Evolutionary conservation across 2,888 invertebrate species (phyloP).

Genomic region (Acrocera orbiculus): DNA sequence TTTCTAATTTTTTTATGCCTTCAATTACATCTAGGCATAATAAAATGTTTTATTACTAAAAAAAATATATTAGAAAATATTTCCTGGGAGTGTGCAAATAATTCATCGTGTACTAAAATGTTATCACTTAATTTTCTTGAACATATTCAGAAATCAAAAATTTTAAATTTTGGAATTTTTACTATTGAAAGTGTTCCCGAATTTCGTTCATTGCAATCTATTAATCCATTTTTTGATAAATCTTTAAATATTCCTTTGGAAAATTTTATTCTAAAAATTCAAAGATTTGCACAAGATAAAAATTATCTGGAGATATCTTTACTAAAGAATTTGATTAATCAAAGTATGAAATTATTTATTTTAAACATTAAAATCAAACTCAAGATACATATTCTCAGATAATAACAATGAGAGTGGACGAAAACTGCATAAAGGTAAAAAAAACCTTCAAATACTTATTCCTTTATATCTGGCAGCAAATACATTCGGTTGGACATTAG

Average conservation of each 20-base stretch:
- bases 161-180: slow-evolving; percentile 37
- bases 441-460: slow-evolving; percentile 43
- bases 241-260: slow-evolving; percentile 28
- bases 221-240: slow-evolving; percentile 26
- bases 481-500: slow-evolving; percentile 42
- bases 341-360: slow-evolving; percentile 35
- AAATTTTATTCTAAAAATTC: slow-evolving; percentile 28
- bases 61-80: slow-evolving; percentile 22
- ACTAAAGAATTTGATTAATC: slow-evolving; percentile 33
- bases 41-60: too few species aligned
- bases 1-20: too few species aligned
- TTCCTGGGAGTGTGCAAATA: slow-evolving; percentile 39
- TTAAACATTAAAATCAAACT: too few species aligned
- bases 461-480: slow-evolving; percentile 53
- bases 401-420: too few species aligned
- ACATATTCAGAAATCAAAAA: slow-evolving; percentile 36
- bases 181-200: slow-evolving; percentile 36
- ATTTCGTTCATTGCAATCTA: slow-evolving; percentile 19
- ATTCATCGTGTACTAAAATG: slow-evolving; percentile 40
- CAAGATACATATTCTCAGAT: too few species aligned
- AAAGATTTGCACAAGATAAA: slow-evolving; percentile 26
- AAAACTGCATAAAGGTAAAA: slow-evolving; percentile 43
- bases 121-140: slow-evolving; percentile 35
- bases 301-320: slow-evolving; percentile 29
- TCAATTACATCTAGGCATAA: too few species aligned